Conservation (phyloP, 2,797 vertebrate genomes). For the Gila robusta region DNA sequence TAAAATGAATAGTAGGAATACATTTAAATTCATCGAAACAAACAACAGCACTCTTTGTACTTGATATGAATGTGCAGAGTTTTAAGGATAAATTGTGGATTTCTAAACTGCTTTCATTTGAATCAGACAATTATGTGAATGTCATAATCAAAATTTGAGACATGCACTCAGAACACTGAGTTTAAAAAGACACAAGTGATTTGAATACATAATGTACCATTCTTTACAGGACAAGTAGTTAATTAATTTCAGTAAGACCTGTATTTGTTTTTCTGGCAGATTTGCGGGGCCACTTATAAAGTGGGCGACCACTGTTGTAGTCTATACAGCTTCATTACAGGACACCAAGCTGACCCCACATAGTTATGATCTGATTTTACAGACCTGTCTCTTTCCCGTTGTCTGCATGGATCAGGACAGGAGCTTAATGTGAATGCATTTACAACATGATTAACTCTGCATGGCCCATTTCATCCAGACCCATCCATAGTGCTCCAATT, state of each 20-base stretch:
- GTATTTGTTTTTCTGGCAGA: neutral
- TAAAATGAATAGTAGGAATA: neutral
- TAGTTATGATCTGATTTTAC: slow-evolving; percentile 50
- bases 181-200: neutral
- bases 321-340: slow-evolving; percentile 21
- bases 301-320: neutral
- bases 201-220: neutral
- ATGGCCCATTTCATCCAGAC: slow-evolving; percentile 45
- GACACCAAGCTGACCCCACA: slow-evolving; percentile 34
- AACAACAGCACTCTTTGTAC: neutral
- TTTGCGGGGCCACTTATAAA: neutral
- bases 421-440: slow-evolving; percentile 56
- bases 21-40: neutral
- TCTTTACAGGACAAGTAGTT: neutral
- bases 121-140: neutral
- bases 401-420: slow-evolving; percentile 41
- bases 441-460: slow-evolving; percentile 55
- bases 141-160: neutral
- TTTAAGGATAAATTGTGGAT: neutral
- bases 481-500: slow-evolving; percentile 57
- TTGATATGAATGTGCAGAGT: neutral
- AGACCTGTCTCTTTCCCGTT: slow-evolving; percentile 26
- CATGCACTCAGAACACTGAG: neutral
- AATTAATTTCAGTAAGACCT: neutral
- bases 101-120: neutral